Base-by-base conservation (phyloP, 1,140 invertebrate species). In the Macrotrachela quadricornifera region DNA sequence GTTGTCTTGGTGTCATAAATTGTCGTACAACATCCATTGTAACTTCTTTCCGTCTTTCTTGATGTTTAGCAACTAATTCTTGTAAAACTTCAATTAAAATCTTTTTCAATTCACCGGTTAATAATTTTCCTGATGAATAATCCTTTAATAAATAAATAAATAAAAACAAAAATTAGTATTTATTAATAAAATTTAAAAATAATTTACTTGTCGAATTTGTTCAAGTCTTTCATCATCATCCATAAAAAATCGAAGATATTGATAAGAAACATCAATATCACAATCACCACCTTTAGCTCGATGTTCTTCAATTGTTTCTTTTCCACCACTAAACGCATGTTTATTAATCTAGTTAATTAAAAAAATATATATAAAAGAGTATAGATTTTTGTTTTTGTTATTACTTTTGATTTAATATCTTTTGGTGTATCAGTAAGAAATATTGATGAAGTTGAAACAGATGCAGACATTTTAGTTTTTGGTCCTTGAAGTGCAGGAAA, bases 391-490 rank as follows among this genome's bases (percentile, higher is more conserved):
- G n/a, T n/a, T n/a, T n/a, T n/a, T n/a, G 57, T 2, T 53, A 42
- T 30, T 59, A 75, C 79, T 76, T 95, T 99, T 65, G 83, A 91
- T 69, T 95, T 96, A 50, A 99, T 86, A 70, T 96, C 85, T 61
- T 92, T 91, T 0, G 87, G 71, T 0, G 86, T 91, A 63, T 99
- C 92, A 37, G 80, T 91, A 0, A 97, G 69, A 66, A 84, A 96
- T 56, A 99, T 85, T 0, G 91, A 88, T 0, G 88, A 83, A 64
- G 86, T 95, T 13, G 77, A 72, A 65, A 95, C 87, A 63, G 85
- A 90, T 9, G 90, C 85, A 38, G 86, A 92, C 92, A 97, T 97
- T 74, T 99, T 99, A 17, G 85, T 88, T 62, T 88, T 81, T 0
- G 87, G 83, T 1, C 92, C 92, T 73, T 94, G 86, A 17, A 99